A percentile compares a stretch with the other conserved stretches of the same genome.
phyloP scores from a whole-genome alignment of 2,113 vertebrate species.

The Rafetus swinhoei region DNA sequence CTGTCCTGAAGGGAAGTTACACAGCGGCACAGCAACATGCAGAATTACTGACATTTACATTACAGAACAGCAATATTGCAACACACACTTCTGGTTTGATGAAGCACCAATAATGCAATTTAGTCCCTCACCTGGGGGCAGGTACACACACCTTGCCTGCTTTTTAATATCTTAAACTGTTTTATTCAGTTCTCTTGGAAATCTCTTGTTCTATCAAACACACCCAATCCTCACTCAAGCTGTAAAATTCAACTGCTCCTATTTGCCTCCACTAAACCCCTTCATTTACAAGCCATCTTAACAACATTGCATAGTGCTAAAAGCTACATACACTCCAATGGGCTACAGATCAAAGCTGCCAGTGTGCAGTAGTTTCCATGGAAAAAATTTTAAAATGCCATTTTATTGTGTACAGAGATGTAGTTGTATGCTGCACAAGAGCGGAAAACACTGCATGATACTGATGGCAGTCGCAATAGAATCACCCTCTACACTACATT shows the following conservation, averaged over 20 bases:
- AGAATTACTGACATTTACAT: not conserved
- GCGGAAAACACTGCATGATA: not conserved
- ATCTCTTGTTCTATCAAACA: not conserved
- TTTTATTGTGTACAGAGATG: not conserved
- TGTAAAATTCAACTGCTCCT: not conserved
- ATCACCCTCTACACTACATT: not conserved
- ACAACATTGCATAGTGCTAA: not conserved
- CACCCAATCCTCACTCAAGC: not conserved
- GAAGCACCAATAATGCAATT: not conserved
- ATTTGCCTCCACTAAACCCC: not conserved
- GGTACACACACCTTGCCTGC: not conserved
- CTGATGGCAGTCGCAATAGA: not conserved
- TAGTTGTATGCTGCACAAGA: not conserved
- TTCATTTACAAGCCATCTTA: not conserved
- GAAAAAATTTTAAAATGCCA: not conserved
- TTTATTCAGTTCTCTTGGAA: not conserved
- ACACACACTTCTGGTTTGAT: not conserved
- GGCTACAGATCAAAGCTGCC: not conserved
- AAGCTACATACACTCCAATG: not conserved
- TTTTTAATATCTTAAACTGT: not conserved
- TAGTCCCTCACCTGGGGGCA: not conserved
- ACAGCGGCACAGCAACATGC: not conserved
- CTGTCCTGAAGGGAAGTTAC: not conserved
- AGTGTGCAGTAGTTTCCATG: not conserved
- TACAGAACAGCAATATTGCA: not conserved